Base-by-base conservation (phyloP, 2,797 vertebrate genomes). In the Craterocephalus amniculus region DNA sequence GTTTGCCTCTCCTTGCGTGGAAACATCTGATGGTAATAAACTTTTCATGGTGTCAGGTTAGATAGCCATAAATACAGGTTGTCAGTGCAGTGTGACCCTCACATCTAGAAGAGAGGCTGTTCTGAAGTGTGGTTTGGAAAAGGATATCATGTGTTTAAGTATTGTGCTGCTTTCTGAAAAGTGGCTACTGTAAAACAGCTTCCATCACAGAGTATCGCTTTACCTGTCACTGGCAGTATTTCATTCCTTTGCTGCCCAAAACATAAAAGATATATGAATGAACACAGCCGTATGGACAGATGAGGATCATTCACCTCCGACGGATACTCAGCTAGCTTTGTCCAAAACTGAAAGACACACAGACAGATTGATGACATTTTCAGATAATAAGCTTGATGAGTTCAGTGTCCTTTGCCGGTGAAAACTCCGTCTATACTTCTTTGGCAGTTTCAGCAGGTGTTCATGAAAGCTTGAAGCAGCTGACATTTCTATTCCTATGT, bases 21-120 rank as follows among this genome's bases (percentile, higher is more conserved):
- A 92, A 92, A 92, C 93, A 90, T 93, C 86, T 92, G 92, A 93
- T 87, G 87, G 88, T 89, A 92, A 93, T 92, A 92, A 92, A 85
- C 78, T 76, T 85, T 85, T 89, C 89, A 87, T 86, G 87, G 86
- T 90, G 90, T 94, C 88, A 86, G 88, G 86, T 93, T 91, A 90
- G 90, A 90, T 92, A 87, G 88, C 80, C 87, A 84, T 93, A 90
- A 91, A 92, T 93, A 88, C 70, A 80, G 76, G 74, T 81, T 92
- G 92, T 92, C 90, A 81, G 83, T 74, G 48, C 76, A 79, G 83
- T 82, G 70, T 86, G 87, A 84, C 86, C 88, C 88, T 92, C 78
- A 6, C 80, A 72, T 90, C 86, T 72, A 87, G 82, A 75, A 78
- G 74, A 85, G 78, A 90, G 70, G 71, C 80, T 63, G 81, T 63